Conservation (phyloP, 1,140 invertebrate species). For the Euborellia annulipes region DNA sequence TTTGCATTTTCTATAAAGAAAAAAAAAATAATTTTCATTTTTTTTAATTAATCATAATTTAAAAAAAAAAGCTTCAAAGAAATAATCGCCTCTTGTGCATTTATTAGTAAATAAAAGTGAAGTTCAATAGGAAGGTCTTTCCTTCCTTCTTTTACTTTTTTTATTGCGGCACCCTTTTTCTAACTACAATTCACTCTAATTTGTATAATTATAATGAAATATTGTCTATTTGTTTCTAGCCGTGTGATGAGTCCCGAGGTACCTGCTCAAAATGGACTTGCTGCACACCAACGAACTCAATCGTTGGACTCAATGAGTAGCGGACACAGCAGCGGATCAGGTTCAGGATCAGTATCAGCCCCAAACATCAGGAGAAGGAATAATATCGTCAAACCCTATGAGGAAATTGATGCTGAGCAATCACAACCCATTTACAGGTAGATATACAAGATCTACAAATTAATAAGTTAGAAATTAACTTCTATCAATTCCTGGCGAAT, state of each 20-base stretch:
- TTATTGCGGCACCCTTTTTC: neutral
- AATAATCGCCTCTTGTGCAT: too few species aligned
- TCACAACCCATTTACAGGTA: constrained; percentile 20
- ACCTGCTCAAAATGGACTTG: neutral
- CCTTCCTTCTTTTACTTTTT: neutral
- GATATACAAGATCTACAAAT: too few species aligned
- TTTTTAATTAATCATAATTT: too few species aligned
- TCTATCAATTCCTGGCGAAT: too few species aligned
- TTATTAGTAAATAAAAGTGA: too few species aligned
- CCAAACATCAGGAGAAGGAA: constrained; percentile 13
- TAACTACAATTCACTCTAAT: too few species aligned
- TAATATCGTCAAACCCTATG: constrained; percentile 22
- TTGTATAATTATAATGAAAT: neutral
- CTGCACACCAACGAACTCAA: constrained; percentile 17
- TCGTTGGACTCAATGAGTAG: constrained; percentile 23
- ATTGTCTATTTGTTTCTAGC: constrained; percentile 6
- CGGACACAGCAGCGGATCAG: constrained; percentile 20
- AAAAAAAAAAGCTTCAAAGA: too few species aligned
- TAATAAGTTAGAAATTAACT: too few species aligned
- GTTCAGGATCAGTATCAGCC: constrained; percentile 6
- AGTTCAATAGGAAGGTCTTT: too few species aligned
- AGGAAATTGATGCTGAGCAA: constrained; percentile 20
- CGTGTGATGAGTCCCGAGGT: constrained; percentile 15
- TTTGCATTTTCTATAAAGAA: too few species aligned
- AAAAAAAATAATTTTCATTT: too few species aligned